Percentiles rank a stretch among this genome's conserved stretches.
Conservation (phyloP, 2,113 vertebrate species). For the Gambusia holbrooki region DNA sequence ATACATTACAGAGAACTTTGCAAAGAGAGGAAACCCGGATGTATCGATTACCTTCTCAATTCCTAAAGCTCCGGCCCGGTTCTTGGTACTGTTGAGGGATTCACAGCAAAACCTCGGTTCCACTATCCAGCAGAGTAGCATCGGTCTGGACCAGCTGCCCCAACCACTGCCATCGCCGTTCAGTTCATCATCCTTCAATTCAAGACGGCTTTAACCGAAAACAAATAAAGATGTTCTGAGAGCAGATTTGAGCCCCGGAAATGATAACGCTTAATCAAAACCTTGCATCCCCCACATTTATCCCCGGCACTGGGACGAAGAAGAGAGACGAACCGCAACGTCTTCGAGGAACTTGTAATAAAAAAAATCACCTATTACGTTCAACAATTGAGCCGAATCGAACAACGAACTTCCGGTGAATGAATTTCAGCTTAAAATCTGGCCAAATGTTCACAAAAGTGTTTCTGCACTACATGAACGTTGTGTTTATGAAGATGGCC, state of each 20-base stretch:
- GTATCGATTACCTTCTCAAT: not conserved
- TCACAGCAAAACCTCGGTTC: not conserved
- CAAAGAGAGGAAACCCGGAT: not conserved
- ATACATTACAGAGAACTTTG: not conserved
- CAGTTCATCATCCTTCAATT: not conserved
- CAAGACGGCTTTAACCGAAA: not conserved
- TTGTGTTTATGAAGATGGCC: too few species aligned
- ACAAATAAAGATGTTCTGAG: not conserved
- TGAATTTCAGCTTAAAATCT: constrained; percentile 25
- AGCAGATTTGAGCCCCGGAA: not conserved
- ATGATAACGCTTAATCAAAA: too few species aligned
- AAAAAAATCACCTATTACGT: not conserved
- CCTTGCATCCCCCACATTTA: fast-evolving
- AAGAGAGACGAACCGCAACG: too few species aligned
- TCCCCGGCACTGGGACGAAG: not conserved
- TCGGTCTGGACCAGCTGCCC: not conserved
- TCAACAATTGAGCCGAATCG: not conserved
- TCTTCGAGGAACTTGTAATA: not conserved
- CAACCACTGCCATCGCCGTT: constrained; percentile 1
- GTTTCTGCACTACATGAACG: too few species aligned
- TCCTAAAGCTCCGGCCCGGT: not conserved
- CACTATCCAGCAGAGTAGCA: constrained; percentile 7
- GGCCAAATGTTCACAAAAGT: too few species aligned
- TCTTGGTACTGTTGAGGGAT: not conserved
- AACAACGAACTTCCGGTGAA: constrained; percentile 13